These are phyloP conservation scores for Drosophila orosa DNA, from an alignment of 1,140 invertebrate species.

Conservation along the genomic window DNA sequence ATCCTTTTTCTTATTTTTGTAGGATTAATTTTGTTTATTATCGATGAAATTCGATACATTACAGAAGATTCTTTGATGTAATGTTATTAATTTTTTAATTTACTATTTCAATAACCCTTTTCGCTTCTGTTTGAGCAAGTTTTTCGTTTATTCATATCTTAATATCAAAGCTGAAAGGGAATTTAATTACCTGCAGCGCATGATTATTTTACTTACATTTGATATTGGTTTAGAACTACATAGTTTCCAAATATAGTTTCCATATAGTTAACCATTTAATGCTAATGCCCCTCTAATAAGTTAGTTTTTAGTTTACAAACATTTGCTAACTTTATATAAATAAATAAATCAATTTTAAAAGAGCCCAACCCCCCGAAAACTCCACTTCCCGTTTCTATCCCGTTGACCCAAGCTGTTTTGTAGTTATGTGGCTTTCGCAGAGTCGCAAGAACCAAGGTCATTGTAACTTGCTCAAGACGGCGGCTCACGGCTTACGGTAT, in stretches of 20 bases:
- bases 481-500: constrained; percentile 47
- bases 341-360: too few relatives aligned
- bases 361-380: not conserved
- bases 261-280: too few relatives aligned
- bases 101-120: not conserved
- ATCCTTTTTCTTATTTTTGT: too few relatives aligned
- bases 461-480: constrained; percentile 62
- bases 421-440: constrained; percentile 39
- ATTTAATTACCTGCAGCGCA: too few relatives aligned
- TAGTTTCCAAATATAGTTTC: too few relatives aligned
- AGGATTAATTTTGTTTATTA: too few relatives aligned
- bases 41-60: not conserved
- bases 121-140: not conserved
- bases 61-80: not conserved
- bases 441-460: constrained; percentile 63
- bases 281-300: too few relatives aligned
- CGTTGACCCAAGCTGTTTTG: constrained; percentile 3
- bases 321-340: too few relatives aligned
- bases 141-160: too few relatives aligned
- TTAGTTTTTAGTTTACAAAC: too few relatives aligned
- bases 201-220: too few relatives aligned
- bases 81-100: not conserved
- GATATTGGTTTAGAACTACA: too few relatives aligned
- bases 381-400: not conserved
- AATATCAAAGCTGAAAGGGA: not conserved